Conservation (phyloP, 2,888 invertebrate genomes). For the Odontocolon sp. region DNA sequence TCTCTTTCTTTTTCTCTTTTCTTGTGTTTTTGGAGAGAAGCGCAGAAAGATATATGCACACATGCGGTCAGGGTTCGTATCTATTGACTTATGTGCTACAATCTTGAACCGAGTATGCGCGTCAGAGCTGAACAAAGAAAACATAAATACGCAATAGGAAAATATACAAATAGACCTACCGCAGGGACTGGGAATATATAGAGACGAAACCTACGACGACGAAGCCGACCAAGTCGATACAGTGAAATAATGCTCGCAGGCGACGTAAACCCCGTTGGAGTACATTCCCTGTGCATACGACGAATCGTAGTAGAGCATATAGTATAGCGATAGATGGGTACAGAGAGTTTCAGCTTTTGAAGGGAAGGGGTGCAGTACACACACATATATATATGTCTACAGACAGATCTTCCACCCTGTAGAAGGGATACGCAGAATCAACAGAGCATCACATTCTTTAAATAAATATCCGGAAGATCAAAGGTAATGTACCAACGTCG, state of each 20-base stretch:
- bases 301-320: conserved; percentile 4
- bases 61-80: conserved; percentile 41
- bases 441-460: conserved; percentile 71
- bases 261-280: conserved; percentile 16
- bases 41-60: conserved; percentile 18
- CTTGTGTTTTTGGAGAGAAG: background rate
- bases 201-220: conserved; percentile 1
- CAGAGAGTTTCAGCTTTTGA: conserved; percentile 26
- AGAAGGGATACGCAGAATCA: conserved; percentile 67
- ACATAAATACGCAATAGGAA: conserved; percentile 58
- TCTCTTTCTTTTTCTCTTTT: conserved; percentile 10
- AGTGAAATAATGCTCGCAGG: conserved; percentile 42
- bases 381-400: conserved; percentile 23
- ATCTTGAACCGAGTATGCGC: background rate
- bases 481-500: conserved; percentile 61
- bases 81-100: conserved; percentile 43
- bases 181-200: background rate
- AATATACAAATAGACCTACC: conserved; percentile 57
- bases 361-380: conserved; percentile 51
- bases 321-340: conserved; percentile 17
- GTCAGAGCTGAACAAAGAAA: conserved; percentile 34
- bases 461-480: conserved; percentile 71
- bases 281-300: conserved; percentile 9
- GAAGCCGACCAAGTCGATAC: conserved; percentile 28
- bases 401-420: conserved; percentile 38